Conservation (phyloP, 1,140 invertebrate genomes). For the Tyrophagus putrescentiae region DNA sequence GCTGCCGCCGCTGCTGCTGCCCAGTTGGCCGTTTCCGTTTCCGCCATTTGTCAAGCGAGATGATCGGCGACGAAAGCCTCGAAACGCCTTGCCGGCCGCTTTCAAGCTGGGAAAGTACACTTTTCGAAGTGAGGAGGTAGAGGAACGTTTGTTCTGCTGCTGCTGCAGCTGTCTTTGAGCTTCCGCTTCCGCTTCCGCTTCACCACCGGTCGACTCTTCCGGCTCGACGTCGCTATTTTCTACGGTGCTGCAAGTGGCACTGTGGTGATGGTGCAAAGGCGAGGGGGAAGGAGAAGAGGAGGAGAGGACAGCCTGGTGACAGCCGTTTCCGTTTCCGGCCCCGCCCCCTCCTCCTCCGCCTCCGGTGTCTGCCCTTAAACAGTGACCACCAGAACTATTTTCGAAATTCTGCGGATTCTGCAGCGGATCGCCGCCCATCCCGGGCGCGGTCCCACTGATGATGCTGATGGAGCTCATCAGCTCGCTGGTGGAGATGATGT, state of each 20-base stretch:
- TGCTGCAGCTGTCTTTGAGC: too few species aligned
- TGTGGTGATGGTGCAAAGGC: neutral
- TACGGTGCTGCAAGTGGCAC: neutral
- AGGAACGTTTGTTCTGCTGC: too few species aligned
- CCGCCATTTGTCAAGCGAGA: neutral
- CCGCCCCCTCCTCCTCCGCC: too few species aligned
- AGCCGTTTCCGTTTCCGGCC: too few species aligned
- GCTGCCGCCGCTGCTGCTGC: neutral
- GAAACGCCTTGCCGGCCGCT: neutral
- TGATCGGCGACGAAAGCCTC: neutral
- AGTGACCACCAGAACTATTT: too few species aligned
- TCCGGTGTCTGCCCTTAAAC: too few species aligned
- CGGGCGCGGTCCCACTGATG: too few species aligned
- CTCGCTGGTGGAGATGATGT: conserved; percentile 17
- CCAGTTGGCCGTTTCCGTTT: neutral
- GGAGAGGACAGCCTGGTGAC: too few species aligned
- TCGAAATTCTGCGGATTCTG: neutral
- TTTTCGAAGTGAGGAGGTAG: too few species aligned
- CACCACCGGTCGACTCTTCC: neutral
- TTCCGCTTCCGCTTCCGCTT: neutral
- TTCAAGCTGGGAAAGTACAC: conserved; percentile 9
- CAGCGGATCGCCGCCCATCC: too few species aligned
- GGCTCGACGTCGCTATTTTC: neutral
- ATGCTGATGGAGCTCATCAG: neutral
- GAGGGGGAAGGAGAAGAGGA: neutral